A percentile compares a stretch with the other conserved stretches of the same genome.
These are phyloP conservation scores for Pollenia amentaria DNA, from an alignment of 2,888 invertebrate genomes.

Conservation along the genomic window DNA sequence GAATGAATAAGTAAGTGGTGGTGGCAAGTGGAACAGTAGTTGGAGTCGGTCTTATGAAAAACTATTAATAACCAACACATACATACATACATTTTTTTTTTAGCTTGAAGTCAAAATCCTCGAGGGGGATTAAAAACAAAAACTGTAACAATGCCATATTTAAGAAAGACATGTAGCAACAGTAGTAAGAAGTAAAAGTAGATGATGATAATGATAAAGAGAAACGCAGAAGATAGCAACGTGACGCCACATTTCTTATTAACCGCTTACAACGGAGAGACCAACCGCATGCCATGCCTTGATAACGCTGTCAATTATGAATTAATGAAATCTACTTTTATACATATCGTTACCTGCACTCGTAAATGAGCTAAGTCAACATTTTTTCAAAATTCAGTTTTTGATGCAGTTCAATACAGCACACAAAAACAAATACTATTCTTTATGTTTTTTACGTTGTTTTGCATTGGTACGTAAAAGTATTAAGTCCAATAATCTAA, in stretches of 20 bases:
- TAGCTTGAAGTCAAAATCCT: slow-evolving; percentile 61
- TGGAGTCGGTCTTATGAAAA: slow-evolving; percentile 56
- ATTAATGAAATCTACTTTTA: slow-evolving; percentile 65
- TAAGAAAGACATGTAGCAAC: slow-evolving; percentile 24
- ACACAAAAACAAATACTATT: no score
- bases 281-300: slow-evolving; percentile 34
- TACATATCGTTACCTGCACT: neutral
- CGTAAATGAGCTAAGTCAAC: no score
- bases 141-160: slow-evolving; percentile 37
- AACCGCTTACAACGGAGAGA: slow-evolving; percentile 6
- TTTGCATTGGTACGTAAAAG: no score
- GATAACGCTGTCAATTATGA: slow-evolving; percentile 70
- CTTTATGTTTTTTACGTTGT: no score
- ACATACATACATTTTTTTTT: slow-evolving; percentile 25
- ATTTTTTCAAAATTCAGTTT: no score
- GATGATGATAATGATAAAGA: slow-evolving; percentile 42
- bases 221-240: slow-evolving; percentile 45
- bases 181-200: neutral
- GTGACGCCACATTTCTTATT: slow-evolving; percentile 53
- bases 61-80: slow-evolving; percentile 72
- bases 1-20: slow-evolving; percentile 1
- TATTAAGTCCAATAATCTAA: no score
- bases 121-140: slow-evolving; percentile 63
- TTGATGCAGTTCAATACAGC: no score
- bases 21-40: slow-evolving; percentile 48